Percentiles rank a stretch among this genome's conserved stretches.
These are phyloP conservation scores for Pecten maximus DNA, from an alignment of 2,888 invertebrate species.

Conservation along the genomic window DNA sequence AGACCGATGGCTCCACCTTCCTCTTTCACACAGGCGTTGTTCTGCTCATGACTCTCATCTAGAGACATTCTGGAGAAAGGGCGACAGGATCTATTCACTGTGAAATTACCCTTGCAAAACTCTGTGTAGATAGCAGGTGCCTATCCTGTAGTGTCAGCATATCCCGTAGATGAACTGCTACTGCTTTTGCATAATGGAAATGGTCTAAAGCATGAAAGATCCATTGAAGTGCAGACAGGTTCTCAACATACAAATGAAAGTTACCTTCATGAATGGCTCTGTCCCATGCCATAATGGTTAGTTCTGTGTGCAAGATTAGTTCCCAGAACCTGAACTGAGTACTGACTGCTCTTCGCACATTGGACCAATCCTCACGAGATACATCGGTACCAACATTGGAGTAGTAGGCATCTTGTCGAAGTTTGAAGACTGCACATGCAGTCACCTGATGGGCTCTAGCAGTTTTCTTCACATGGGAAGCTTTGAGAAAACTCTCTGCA, in stretches of 20 bases:
- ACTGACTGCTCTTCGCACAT: too few species aligned
- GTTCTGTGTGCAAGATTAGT: too few species aligned
- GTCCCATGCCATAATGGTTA: too few species aligned
- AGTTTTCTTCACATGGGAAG: constrained; percentile 19
- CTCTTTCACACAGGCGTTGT: not conserved
- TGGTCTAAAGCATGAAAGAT: constrained; percentile 42
- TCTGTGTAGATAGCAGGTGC: not conserved
- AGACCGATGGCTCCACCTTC: constrained; percentile 19
- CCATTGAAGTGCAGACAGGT: too few species aligned
- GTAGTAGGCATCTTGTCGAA: not conserved
- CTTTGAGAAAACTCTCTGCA: constrained; percentile 22
- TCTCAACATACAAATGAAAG: too few species aligned
- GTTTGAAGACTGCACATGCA: constrained; percentile 38
- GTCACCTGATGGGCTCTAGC: constrained; percentile 55
- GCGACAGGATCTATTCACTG: not conserved
- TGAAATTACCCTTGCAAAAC: not conserved
- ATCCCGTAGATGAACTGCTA: constrained; percentile 47
- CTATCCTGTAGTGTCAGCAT: constrained; percentile 36
- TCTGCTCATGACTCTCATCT: constrained; percentile 7
- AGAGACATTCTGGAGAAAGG: constrained; percentile 1
- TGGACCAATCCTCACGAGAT: too few species aligned
- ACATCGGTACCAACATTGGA: constrained; percentile 51
- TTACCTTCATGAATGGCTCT: too few species aligned
- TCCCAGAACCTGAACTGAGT: too few species aligned
- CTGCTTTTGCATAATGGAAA: constrained; percentile 55